phyloP scores from a whole-genome alignment of 2,888 invertebrate genomes.

The Clivina fossor region DNA sequence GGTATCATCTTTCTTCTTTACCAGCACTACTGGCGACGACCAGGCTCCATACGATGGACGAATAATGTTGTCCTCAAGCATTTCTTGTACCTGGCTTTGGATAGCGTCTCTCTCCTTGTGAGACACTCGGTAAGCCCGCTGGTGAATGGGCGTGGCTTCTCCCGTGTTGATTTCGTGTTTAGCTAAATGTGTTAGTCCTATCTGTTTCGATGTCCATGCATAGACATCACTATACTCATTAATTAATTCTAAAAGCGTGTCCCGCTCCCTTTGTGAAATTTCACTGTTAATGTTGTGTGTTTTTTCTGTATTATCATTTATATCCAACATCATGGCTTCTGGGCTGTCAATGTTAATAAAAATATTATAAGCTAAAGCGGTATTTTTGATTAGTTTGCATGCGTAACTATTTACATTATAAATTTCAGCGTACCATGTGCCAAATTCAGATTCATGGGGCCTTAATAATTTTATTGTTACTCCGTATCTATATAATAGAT shows the following conservation, averaged over 20 bases:
- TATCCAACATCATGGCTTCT: background rate
- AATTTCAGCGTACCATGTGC: background rate
- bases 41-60: slow-evolving; percentile 28
- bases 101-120: slow-evolving; percentile 36
- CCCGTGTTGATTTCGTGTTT: slow-evolving; percentile 37
- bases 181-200: slow-evolving; percentile 35
- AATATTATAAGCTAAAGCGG: background rate
- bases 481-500: background rate
- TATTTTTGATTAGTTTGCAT: background rate
- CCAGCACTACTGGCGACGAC: slow-evolving; percentile 32
- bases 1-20: slow-evolving; percentile 34
- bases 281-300: background rate
- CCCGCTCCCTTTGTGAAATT: background rate
- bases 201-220: slow-evolving; percentile 29
- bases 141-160: slow-evolving; percentile 33
- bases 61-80: slow-evolving; percentile 29
- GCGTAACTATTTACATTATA: background rate
- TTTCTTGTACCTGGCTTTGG: slow-evolving; percentile 36
- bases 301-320: background rate
- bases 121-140: slow-evolving; percentile 36
- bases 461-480: background rate
- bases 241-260: background rate
- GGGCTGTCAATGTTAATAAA: background rate
- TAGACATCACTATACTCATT: slow-evolving; percentile 26
- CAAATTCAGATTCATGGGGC: background rate